Evolutionary conservation across 1,140 invertebrate genomes (phyloP), one percentile per base, ranked within the genome.

Genomic region (Atopsyche davidsoni): DNA sequence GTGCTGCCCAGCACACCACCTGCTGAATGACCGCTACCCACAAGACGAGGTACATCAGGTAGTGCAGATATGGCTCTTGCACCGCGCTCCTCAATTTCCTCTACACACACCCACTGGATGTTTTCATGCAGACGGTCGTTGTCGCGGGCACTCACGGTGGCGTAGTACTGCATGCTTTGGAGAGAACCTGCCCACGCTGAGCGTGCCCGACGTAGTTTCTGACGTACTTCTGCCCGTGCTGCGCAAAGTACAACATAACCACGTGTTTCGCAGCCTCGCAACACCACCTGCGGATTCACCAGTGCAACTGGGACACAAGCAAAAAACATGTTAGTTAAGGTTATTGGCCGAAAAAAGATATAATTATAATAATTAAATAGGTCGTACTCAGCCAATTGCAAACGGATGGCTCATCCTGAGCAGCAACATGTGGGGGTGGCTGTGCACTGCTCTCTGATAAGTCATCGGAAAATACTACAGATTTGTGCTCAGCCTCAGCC

Each of bases 121-220:
- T 96, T 90, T 57, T 94, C 89, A 48, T 76, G 65, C 10, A 80
- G 67, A 10, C 81, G 81, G 69, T 89, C 86, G 28, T 81, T 78
- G 61, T 88, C 84, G 10, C 86, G 87, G 25, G 86, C 85, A 65
- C 86, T 90, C 19, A 97, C 93, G 21, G 94, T 97, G 2, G 93
- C 93, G 75, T 98, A 98, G 72, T 98, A 98, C 79, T 97, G 94
- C 93, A 99, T 97, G 68, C 93, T 94, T 65, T 96, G 92, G 1
- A 99, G 75, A 45, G 87, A 83, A 6, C 94, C 93, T 39, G 90
- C 83, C 93, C 95, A 98, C 0, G 94, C 95, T 1, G 89, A 92
- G 73, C 98, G 98, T 1, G 93, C 90, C n/a, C 83, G 75, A 64
- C 98, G 93, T 47, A 91, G 80, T 39, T 87, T 77, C 66, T 98